phyloP scores from a whole-genome alignment of 2,888 invertebrate species.

The Beris chalybata region DNA sequence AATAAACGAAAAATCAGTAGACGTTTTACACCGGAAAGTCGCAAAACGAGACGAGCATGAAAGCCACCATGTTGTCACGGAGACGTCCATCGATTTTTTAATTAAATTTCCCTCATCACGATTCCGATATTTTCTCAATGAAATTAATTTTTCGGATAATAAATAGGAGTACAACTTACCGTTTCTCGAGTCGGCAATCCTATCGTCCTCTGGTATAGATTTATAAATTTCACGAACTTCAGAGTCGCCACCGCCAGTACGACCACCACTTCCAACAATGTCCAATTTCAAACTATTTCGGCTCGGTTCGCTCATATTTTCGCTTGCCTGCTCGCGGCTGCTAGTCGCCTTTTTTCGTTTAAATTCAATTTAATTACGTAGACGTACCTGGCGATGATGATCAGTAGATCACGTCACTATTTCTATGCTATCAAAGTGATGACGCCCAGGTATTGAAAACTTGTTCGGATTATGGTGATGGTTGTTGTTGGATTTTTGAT shows the following conservation, averaged over 20 bases:
- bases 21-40: no score
- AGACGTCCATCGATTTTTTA: not conserved
- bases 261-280: slow-evolving; percentile 37
- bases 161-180: slow-evolving; percentile 34
- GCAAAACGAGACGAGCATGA: not conserved
- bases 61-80: slow-evolving; percentile 27
- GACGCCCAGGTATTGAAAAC: no score
- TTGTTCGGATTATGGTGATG: no score
- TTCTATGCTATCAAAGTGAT: no score
- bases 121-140: no score
- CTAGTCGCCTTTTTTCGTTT: not conserved
- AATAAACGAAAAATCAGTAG: no score
- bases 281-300: slow-evolving; percentile 44
- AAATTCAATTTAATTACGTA: no score
- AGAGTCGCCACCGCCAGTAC: slow-evolving; percentile 35
- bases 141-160: no score
- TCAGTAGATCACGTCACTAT: no score
- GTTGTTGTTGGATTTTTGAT: no score
- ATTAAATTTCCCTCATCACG: no score
- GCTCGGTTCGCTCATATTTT: slow-evolving; percentile 34
- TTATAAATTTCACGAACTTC: slow-evolving; percentile 57
- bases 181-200: slow-evolving; percentile 46
- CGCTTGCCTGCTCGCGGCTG: not conserved
- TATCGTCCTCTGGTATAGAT: slow-evolving; percentile 62
- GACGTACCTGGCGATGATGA: no score